Base-by-base conservation (phyloP, 2,888 invertebrate species). In the Pammene aurita region DNA sequence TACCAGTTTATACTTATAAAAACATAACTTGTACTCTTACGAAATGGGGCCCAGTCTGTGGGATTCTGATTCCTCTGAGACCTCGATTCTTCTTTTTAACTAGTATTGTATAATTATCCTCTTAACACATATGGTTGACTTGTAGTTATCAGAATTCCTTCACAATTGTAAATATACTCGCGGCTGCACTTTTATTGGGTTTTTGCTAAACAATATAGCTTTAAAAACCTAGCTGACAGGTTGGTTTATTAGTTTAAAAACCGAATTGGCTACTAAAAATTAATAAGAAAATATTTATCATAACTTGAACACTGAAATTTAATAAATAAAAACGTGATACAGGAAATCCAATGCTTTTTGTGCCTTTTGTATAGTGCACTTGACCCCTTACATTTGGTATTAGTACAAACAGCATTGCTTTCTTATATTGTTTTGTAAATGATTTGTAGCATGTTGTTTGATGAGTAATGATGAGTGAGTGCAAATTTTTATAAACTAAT, bases 171-270 rank as follows among this genome's bases (percentile, higher is more conserved):
- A 63, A 70, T 66, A 74, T 70, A 71, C 48, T 71, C 70, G 72
- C 76, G 76, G 73, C 74, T 78, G 78, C 78, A 78, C 76, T 72
- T 67, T 63, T n/a, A n/a, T 68, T 76, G 65, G 72, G 74, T 61
- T 72, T 77, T 76, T 74, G 78, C 79, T 79, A 78, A 74, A 71
- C 52, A 68, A 56, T 68, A 71, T 72, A 63, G 65, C 72, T 72
- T 64, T 70, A 62, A 68, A 76, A 74, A 72, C 74, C 75, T 75
- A 69, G 70, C 72, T 68, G 73, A 76, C 75, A 74, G 75, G 75
- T 74, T 26, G 26, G 26, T 26, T 26, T n/a, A n/a, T n/a, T 69
- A 66, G 13, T 34, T 42, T 42, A 60, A 46, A 63, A 56, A 66
- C 38, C 44, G 41, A 70, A 67, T 67, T 70, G 63, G 67, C 62